Base-by-base conservation (phyloP, 2,113 vertebrate genomes). In the Aegithalos caudatus region DNA sequence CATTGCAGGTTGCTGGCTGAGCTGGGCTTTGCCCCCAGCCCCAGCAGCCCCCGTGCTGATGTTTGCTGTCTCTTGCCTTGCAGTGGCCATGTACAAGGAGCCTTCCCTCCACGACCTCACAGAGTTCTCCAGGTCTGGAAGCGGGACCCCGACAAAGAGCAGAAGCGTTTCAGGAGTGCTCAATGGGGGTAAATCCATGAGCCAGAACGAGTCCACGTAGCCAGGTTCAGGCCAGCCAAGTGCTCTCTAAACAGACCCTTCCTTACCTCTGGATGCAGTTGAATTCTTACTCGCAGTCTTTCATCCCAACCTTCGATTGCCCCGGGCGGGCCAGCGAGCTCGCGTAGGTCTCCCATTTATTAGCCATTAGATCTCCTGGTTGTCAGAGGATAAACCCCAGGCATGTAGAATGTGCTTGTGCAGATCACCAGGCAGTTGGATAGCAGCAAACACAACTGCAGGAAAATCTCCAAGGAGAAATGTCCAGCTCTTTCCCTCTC, bases 31-130 rank as follows among this genome's bases (percentile, higher is more conserved):
- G 62, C n/a, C 37, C 24, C 47, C 14, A 22, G 57, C 14, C n/a
- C 1, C 20, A 42, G 53, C 37, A 56, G n/a, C 35, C 33, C 2
- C 0, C 0, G 2, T 42, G 40, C 94, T 97, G 28, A 96, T 1
- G 4, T 38, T 54, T 80, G 15, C 81, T 96, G 70, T 97, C 77
- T 96, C 79, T 97, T 97, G 95, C 74, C 95, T 98, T 97, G 73
- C 98, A 99, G 99, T 99, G 98, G 99, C 99, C 94, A 99, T 99
- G 99, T 99, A 99, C 98, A 99, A 99, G 98, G 99, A 99, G 97
- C 99, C 99, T 38, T 99, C 99, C 57, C 98, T 99, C 86, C 99
- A 99, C 20, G 99, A 99, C 94, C 98, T 99, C 96, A 99, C 99
- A 79, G 99, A 99, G 98, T 99, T 99, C 98, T 99, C 99, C 86